These are phyloP conservation scores for Pelochelys cantorii DNA, from an alignment of 2,797 vertebrate species.

Conservation along the genomic window DNA sequence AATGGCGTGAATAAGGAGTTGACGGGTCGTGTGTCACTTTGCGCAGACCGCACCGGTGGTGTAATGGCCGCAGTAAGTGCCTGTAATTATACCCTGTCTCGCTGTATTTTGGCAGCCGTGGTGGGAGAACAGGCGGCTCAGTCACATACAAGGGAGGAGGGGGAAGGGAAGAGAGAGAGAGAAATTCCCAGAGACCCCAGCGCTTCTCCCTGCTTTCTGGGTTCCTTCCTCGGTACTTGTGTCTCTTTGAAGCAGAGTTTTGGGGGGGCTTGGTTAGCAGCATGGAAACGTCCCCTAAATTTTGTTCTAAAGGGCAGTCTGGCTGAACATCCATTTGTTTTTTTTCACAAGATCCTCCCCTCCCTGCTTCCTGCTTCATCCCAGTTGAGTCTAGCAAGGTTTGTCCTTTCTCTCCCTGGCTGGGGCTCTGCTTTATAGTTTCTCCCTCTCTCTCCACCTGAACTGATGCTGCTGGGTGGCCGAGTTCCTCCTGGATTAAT, in stretches of 20 bases:
- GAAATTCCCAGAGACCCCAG: background rate
- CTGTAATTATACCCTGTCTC: constrained; percentile 99
- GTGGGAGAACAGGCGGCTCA: constrained; percentile 91
- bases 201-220: background rate
- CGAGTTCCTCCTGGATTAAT: background rate
- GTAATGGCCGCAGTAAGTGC: constrained; percentile 99
- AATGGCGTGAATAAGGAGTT: constrained; percentile 98
- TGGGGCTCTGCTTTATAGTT: background rate
- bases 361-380: fast-evolving
- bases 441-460: background rate
- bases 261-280: background rate
- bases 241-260: fast-evolving
- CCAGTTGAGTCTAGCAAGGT: fast-evolving
- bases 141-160: constrained; percentile 35
- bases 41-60: constrained; percentile 92
- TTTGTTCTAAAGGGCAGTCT: background rate
- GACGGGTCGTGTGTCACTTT: constrained; percentile 99
- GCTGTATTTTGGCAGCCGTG: constrained; percentile 98
- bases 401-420: background rate
- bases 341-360: background rate
- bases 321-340: background rate
- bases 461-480: fast-evolving
- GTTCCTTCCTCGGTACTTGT: background rate
- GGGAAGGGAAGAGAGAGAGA: background rate
- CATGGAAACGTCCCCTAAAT: fast-evolving